Conservation (phyloP, 2,888 invertebrate species). For the Epinotia ramella region DNA sequence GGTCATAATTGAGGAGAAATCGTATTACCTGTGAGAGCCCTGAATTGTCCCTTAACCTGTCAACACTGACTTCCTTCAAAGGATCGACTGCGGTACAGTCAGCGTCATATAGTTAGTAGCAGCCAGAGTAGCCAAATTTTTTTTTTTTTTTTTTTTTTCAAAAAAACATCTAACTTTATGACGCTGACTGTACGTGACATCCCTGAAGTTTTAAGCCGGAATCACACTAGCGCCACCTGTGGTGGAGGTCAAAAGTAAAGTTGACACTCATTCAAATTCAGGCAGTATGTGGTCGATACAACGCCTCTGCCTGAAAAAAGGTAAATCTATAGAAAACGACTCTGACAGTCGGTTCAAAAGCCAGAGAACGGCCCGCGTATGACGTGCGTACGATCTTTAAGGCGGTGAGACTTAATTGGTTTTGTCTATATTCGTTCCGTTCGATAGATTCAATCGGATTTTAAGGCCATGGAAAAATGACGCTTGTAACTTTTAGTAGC, state of each 20-base stretch:
- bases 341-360: background rate
- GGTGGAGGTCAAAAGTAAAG: no score
- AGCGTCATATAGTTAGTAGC: no score
- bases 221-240: no score
- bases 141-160: no score
- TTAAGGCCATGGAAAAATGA: slow-evolving; percentile 7
- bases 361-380: slow-evolving; percentile 39
- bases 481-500: background rate
- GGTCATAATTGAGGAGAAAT: background rate
- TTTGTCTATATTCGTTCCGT: slow-evolving; percentile 38
- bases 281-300: no score
- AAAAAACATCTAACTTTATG: no score
- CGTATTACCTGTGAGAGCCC: background rate
- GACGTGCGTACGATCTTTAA: slow-evolving; percentile 49
- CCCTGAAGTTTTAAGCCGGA: background rate
- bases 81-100: background rate
- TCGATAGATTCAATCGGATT: slow-evolving; percentile 34
- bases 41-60: background rate
- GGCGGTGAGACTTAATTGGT: slow-evolving; percentile 37
- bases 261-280: background rate
- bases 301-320: no score
- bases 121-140: no score
- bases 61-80: background rate
- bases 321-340: background rate
- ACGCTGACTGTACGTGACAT: background rate